Evolutionary conservation across 2,113 vertebrate genomes (phyloP).

Genomic region (Tapirus terrestris): DNA sequence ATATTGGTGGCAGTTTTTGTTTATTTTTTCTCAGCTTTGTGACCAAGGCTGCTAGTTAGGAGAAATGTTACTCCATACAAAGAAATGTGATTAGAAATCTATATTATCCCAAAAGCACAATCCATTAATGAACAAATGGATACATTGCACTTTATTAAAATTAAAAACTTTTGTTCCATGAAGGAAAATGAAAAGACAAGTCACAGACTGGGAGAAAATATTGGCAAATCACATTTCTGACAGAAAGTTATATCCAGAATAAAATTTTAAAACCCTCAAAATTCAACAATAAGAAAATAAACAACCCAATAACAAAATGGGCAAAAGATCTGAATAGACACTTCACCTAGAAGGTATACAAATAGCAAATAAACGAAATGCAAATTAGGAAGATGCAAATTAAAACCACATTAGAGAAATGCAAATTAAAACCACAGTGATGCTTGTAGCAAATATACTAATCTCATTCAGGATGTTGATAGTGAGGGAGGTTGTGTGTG

Average conservation of each 20-base stretch:
- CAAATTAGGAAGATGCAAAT: not conserved
- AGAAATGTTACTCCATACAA: not conserved
- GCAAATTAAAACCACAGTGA: not conserved
- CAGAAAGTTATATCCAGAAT: not conserved
- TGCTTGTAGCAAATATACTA: not conserved
- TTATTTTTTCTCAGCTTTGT: not conserved
- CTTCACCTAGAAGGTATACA: not conserved
- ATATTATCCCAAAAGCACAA: not conserved
- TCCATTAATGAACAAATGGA: not conserved
- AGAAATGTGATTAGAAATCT: not conserved
- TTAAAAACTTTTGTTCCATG: not conserved
- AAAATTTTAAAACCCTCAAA: not conserved
- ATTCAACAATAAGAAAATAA: not conserved
- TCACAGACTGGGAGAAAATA: not conserved
- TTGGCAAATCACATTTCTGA: not conserved
- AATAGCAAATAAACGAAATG: not conserved
- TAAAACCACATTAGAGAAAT: not conserved
- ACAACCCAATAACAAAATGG: not conserved
- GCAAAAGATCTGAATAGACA: not conserved
- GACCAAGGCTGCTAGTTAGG: not conserved
- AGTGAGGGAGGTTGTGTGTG: not conserved
- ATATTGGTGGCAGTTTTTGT: not conserved
- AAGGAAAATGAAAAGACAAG: constrained; percentile 1
- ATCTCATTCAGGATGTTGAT: not conserved
- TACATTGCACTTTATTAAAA: not conserved